Conservation (phyloP, 2,797 vertebrate genomes). For the Sebastes kiyomatsui region DNA sequence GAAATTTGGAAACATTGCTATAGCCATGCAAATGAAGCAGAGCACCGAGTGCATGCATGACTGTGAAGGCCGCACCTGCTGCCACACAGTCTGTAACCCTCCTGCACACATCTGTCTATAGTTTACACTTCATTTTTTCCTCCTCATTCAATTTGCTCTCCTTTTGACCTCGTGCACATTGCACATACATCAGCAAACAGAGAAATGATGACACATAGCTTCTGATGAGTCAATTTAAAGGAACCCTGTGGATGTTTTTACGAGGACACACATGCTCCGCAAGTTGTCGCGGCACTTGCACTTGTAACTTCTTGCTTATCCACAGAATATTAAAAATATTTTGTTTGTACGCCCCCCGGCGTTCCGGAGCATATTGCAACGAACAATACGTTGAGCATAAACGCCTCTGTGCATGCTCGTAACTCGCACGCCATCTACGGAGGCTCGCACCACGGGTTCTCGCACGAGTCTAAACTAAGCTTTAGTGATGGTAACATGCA, state of each 20-base stretch:
- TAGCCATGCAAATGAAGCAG: rapidly evolving
- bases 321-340: too few species aligned
- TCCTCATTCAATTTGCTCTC: neutral
- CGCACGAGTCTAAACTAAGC: too few species aligned
- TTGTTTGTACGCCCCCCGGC: too few species aligned
- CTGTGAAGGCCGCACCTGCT: too few species aligned
- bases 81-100: neutral
- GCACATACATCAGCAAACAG: neutral
- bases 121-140: neutral
- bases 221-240: neutral
- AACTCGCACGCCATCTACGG: too few species aligned
- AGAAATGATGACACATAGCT: neutral
- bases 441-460: too few species aligned
- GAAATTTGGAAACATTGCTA: neutral
- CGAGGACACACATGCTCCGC: neutral
- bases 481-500: neutral
- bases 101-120: neutral
- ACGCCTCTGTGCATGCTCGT: too few species aligned
- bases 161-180: neutral
- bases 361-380: too few species aligned
- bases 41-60: neutral
- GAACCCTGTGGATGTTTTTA: neutral
- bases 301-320: too few species aligned
- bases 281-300: too few species aligned
- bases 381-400: too few species aligned